These are phyloP conservation scores for Pseudopleuronectes americanus DNA, from an alignment of 2,797 vertebrate species.

Conservation along the genomic window DNA sequence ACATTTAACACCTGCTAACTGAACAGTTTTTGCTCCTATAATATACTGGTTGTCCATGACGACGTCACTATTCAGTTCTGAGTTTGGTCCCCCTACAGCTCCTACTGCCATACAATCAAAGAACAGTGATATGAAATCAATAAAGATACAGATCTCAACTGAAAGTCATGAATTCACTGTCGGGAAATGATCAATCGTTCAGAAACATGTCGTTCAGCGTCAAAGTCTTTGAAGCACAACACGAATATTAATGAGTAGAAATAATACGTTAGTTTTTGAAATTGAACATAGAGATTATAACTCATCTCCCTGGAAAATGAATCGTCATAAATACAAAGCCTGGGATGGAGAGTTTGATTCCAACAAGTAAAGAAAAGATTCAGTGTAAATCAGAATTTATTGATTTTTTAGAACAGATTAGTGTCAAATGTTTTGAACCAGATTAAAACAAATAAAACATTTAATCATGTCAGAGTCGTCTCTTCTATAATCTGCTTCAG, in stretches of 20 bases:
- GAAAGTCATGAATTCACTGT: constrained; percentile 53
- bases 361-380: background rate
- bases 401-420: background rate
- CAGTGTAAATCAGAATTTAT: too few relatives aligned
- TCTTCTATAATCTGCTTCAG: background rate
- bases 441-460: background rate
- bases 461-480: background rate
- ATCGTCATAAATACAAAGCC: background rate
- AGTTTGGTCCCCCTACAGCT: constrained; percentile 61
- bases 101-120: constrained; percentile 80
- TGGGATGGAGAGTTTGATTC: constrained; percentile 1
- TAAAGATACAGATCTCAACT: constrained; percentile 34
- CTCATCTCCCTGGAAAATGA: background rate
- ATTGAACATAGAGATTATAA: constrained; percentile 31
- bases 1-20: constrained; percentile 77
- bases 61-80: constrained; percentile 51
- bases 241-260: constrained; percentile 35
- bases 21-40: constrained; percentile 60
- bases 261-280: constrained; percentile 27
- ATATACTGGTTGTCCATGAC: constrained; percentile 51
- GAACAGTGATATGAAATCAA: constrained; percentile 65
- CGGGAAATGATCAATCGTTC: constrained; percentile 17
- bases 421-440: constrained; percentile 12
- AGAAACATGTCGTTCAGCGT: constrained; percentile 47
- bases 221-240: constrained; percentile 39